Evolutionary conservation across 2,113 vertebrate species (phyloP).

Genomic region (Ciconia stormi): DNA sequence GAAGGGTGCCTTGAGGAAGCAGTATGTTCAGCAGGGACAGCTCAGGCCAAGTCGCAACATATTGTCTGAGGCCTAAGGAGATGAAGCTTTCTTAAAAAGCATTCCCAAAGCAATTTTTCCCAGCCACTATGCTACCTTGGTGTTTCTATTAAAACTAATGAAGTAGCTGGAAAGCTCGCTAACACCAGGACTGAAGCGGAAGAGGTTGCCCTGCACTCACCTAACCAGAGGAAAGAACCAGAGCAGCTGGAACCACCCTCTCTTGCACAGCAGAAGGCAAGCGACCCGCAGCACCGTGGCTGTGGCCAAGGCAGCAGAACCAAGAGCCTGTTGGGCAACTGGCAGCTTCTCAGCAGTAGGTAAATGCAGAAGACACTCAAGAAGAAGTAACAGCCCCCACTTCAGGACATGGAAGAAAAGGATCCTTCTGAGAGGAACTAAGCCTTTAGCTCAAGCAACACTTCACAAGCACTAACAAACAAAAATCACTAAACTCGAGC

Average conservation of each 20-base stretch:
- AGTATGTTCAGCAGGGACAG: accelerated
- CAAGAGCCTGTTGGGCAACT: not conserved
- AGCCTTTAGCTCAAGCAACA: not conserved
- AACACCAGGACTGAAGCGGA: not conserved
- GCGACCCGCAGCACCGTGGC: accelerated
- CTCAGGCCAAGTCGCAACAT: not conserved
- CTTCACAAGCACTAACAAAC: not conserved
- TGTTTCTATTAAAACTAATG: accelerated
- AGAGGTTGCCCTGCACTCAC: not conserved
- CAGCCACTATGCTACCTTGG: not conserved
- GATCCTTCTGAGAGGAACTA: not conserved
- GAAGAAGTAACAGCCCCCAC: not conserved
- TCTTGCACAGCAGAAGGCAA: accelerated
- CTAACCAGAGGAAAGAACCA: not conserved
- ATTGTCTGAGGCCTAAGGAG: not conserved
- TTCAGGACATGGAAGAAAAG: not conserved
- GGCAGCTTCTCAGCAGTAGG: not conserved
- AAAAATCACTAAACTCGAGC: not conserved
- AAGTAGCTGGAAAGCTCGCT: not conserved
- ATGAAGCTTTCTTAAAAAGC: not conserved
- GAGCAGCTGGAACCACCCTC: not conserved
- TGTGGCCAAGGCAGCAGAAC: accelerated
- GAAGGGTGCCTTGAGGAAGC: accelerated
- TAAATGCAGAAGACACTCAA: not conserved
- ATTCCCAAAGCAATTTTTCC: not conserved